Percentiles rank a stretch among this genome's conserved stretches.
Conservation (phyloP, 1,140 invertebrate genomes). For the Dendroctonus ponderosae region DNA sequence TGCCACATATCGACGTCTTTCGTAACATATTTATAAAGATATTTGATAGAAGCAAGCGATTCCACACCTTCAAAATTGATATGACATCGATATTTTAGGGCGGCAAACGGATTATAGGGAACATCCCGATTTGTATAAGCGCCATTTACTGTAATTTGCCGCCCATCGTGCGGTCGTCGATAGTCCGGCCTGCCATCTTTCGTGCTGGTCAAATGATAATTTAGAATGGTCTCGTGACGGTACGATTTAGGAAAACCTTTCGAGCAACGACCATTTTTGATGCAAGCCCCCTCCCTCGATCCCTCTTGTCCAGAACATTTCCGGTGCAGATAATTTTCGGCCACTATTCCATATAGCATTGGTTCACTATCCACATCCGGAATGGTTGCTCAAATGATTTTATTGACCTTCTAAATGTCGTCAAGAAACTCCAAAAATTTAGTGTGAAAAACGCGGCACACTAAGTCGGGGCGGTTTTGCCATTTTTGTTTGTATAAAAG, state of each 20-base stretch:
- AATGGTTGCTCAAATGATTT: neutral
- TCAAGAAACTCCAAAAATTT: slow-evolving; percentile 3
- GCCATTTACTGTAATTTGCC: too few relatives aligned
- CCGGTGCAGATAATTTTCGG: neutral
- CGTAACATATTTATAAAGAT: too few relatives aligned
- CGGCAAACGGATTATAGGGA: too few relatives aligned
- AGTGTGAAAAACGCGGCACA: neutral
- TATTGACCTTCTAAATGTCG: neutral
- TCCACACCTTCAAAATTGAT: too few relatives aligned
- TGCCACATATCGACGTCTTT: too few relatives aligned
- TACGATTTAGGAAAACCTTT: neutral
- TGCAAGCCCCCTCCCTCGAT: neutral
- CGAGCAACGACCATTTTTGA: neutral
- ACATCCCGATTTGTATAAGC: too few relatives aligned
- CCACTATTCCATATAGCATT: neutral
- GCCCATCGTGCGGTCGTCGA: too few relatives aligned
- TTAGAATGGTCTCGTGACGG: too few relatives aligned
- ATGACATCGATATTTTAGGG: too few relatives aligned
- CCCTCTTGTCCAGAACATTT: neutral
- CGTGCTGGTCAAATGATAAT: too few relatives aligned
- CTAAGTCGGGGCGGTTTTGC: neutral
- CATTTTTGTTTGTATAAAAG: neutral
- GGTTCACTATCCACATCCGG: neutral
- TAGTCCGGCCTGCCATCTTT: too few relatives aligned
- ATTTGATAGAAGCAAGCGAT: too few relatives aligned